Evolutionary conservation across 2,888 invertebrate genomes (phyloP).

Genomic region (Latrodectus hesperus): DNA sequence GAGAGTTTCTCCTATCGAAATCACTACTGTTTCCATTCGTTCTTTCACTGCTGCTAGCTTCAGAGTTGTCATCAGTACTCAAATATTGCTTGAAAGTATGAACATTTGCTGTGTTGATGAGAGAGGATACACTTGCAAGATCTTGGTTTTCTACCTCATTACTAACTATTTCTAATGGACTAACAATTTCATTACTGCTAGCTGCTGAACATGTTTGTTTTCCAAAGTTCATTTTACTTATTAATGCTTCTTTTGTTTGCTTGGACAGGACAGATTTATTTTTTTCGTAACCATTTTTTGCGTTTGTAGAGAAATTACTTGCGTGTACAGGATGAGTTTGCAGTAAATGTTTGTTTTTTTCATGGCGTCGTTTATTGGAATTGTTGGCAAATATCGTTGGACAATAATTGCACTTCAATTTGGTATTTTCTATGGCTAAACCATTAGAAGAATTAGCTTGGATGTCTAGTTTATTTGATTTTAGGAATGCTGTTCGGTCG

Average conservation of each 20-base stretch:
- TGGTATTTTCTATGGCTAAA: neutral
- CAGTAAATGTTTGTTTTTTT: neutral
- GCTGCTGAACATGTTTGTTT: neutral
- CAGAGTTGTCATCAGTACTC: neutral
- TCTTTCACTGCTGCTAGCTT: neutral
- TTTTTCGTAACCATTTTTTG: neutral
- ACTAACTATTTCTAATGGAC: neutral
- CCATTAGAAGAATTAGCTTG: neutral
- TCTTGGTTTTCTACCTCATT: constrained; percentile 76
- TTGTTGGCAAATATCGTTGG: neutral
- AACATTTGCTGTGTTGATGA: constrained; percentile 84
- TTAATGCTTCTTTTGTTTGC: neutral
- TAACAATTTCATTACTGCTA: neutral
- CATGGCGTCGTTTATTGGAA: neutral
- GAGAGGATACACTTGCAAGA: constrained; percentile 85
- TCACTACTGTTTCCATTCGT: neutral
- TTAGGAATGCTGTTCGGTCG: no score
- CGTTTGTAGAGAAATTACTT: neutral
- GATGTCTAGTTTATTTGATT: neutral
- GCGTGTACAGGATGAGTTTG: no score
- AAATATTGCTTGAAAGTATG: constrained; percentile 73
- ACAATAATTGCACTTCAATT: neutral
- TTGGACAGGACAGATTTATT: neutral
- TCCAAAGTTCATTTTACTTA: neutral
- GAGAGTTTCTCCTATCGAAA: constrained; percentile 91